Evolutionary conservation across 2,113 vertebrate species (phyloP), one percentile per base, ranked within the genome.

Genomic region (Antechinus flavipes): DNA sequence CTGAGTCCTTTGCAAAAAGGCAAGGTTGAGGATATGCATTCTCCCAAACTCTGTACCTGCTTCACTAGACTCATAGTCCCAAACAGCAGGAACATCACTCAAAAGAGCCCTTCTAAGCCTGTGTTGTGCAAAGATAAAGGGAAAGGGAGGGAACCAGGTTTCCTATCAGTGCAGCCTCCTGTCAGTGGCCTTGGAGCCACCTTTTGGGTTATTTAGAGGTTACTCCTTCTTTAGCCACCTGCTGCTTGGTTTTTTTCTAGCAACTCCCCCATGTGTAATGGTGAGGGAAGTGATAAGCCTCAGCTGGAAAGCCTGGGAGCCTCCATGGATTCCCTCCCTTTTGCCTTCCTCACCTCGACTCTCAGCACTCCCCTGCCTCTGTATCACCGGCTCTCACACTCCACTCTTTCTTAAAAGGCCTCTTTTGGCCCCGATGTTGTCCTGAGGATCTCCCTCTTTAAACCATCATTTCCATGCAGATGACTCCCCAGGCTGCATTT

Each of bases 91-190:
- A 91, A 93, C 2, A 1, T 35, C 68, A n/a, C 68, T 52, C 68
- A 53, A 91, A 89, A 84, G 90, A 95, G 94, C 61, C 52, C 49
- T 19, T 90, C 23, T 25, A 93, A 91, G 90, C 94, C 89, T 94
- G 94, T 90, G 35, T 47, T 96, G 50, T 92, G 90, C 55, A 89
- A 94, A 97, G 95, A 92, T 90, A 96, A 93, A 93, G 56, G 90
- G 94, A 94, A 95, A 95, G 92, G 92, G 50, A 94, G 42, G 53
- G 54, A 27, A 94, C 84, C 96, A 84, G 1, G 5, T 42, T 9
- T 22, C 30, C n/a, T 84, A 84, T n/a, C 68, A 6, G 30, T 5
- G 30, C 3, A 35, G 12, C 61, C 61, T 68, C 30, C 30, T 68
- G 30, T 27, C 35, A 35, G 61, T 12, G 7, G 16, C 19, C 68